These are phyloP conservation scores for Malacoraja senta DNA, from an alignment of 2,797 vertebrate genomes.

Conservation along the genomic window DNA sequence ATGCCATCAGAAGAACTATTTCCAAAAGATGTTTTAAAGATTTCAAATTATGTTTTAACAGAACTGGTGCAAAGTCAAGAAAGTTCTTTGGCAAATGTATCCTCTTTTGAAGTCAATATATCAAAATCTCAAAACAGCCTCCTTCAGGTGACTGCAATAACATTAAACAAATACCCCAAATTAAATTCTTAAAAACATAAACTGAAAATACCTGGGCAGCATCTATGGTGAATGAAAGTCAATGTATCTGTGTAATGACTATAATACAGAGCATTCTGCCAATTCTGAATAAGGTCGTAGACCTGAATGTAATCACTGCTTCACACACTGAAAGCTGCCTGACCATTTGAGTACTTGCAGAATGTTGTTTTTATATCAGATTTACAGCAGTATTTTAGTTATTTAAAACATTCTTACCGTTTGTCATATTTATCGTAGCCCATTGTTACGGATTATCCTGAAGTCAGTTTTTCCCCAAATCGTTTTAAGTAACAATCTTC, in stretches of 20 bases:
- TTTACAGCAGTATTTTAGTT: too few relatives aligned
- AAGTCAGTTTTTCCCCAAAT: not conserved
- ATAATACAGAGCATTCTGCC: too few relatives aligned
- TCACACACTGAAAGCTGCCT: too few relatives aligned
- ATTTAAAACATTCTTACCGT: not conserved
- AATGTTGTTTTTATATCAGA: too few relatives aligned
- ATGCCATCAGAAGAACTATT: not conserved
- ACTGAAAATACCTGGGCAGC: too few relatives aligned
- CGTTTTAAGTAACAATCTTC: not conserved
- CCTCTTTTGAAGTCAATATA: not conserved
- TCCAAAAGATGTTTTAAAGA: not conserved
- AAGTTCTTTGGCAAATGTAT: not conserved
- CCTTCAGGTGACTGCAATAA: not conserved
- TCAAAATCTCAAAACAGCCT: not conserved
- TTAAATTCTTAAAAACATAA: too few relatives aligned
- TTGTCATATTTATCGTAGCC: slow-evolving; percentile 37
- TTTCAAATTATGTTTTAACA: not conserved
- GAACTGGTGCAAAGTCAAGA: not conserved
- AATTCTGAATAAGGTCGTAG: too few relatives aligned
- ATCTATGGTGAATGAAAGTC: too few relatives aligned
- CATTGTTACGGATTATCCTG: not conserved
- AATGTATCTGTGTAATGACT: too few relatives aligned
- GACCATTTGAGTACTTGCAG: too few relatives aligned
- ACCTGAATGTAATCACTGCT: too few relatives aligned
- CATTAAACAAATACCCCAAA: not conserved